phyloP scores from a whole-genome alignment of 1,140 invertebrate genomes.

The Cardiocondyla obscurior region DNA sequence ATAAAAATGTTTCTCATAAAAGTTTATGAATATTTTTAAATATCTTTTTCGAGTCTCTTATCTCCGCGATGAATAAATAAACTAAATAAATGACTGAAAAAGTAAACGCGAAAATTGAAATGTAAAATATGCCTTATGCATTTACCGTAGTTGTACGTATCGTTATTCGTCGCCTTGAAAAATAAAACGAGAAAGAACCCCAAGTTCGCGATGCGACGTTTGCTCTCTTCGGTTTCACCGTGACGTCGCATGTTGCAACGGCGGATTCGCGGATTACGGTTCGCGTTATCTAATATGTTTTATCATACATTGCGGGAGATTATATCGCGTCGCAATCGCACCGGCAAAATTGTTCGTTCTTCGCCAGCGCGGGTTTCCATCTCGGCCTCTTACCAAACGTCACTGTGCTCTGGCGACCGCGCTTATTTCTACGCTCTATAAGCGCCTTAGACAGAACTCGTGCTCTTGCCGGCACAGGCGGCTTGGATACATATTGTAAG shows the following conservation, averaged over 20 bases:
- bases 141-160: not conserved
- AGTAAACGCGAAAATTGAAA: not conserved
- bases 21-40: conserved; percentile 14
- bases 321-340: not conserved
- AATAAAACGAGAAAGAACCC: not conserved
- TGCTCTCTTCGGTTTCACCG: not conserved
- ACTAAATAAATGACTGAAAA: conserved; percentile 3
- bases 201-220: not conserved
- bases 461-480: not conserved
- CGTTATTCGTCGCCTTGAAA: not conserved
- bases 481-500: conserved; percentile 40
- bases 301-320: not conserved
- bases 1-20: not conserved
- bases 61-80: not conserved
- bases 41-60: not conserved
- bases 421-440: conserved; percentile 13
- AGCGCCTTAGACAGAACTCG: not conserved
- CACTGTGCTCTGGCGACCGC: not conserved
- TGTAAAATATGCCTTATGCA: not conserved
- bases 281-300: conserved; percentile 1
- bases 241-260: not conserved
- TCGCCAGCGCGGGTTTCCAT: conserved; percentile 3
- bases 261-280: not conserved
- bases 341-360: not conserved
- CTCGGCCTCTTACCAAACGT: not conserved